Evolutionary conservation across 92 coral and sea anemone species (phyloP), one percentile per base, ranked within the genome.

Genomic region (Phenganax stokvisi): DNA sequence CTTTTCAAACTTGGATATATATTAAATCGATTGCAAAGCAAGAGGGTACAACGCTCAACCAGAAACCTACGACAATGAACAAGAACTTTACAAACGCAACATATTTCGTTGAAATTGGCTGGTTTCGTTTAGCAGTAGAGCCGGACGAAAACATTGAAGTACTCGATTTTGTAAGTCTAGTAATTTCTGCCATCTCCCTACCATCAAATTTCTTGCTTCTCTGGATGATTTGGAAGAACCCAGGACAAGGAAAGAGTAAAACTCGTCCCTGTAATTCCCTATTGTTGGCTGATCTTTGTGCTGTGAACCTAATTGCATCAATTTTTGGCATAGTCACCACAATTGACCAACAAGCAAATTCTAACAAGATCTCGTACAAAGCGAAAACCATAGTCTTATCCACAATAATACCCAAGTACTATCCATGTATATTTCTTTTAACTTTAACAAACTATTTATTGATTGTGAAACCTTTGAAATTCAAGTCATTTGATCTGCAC

Each of bases 391-490:
- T 28, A 10, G 29, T 62, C 5, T 16, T 54, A 52, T 79, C 83
- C 17, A 63, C 54, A 37, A 3, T 79, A 10, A 25, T 79, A 47
- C 83, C 83, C 53, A 64, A 79, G 31, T 79, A 79, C 83, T 79
- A 79, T 54, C 20, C 74, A 62, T 47, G 62, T 53, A 30, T 56
- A 20, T 53, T 79, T 62, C 61, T 79, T 63, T 31, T 79, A 28
- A 68, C 83, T 3, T 47, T 79, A 30, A 47, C 9, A 10, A 63
- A 65, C 10, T 79, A 79, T 53, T 59, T 37, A 0, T 3, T 79
- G 83, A 79, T 79, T 17, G 83, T 79, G 54, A 52, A 51, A 64
- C 83, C 83, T 20, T 68, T 79, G 8, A 17, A 54, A 51, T 79
- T 62, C 27, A 16, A 79, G 37, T 15, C 51, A 16, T 9, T 63